phyloP scores from a whole-genome alignment of 2,888 invertebrate genomes.

The Ischnura elegans region DNA sequence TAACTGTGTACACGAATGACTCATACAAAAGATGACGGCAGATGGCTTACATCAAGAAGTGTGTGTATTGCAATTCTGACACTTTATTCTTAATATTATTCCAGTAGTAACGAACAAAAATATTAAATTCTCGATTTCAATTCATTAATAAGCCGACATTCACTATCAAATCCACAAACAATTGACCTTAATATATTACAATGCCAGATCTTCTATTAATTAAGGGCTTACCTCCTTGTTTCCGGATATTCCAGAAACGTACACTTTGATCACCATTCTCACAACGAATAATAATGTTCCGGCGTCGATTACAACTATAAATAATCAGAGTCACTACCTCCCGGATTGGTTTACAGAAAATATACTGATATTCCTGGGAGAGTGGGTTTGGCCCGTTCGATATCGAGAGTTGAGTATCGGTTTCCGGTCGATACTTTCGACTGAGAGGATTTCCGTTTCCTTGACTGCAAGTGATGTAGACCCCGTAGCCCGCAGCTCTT shows the following conservation, averaged over 20 bases:
- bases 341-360: constrained; percentile 64
- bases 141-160: neutral
- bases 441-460: constrained; percentile 40
- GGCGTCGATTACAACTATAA: constrained; percentile 44
- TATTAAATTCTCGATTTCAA: neutral
- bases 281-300: constrained; percentile 47
- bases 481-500: constrained; percentile 43
- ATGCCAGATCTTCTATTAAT: constrained; percentile 34
- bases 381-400: constrained; percentile 67
- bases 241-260: constrained; percentile 94
- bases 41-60: neutral
- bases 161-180: neutral
- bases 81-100: neutral
- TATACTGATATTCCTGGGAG: constrained; percentile 56
- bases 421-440: constrained; percentile 54
- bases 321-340: constrained; percentile 61
- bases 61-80: neutral
- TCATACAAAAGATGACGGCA: constrained; percentile 14
- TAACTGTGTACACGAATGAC: neutral
- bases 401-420: constrained; percentile 59
- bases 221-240: constrained; percentile 91
- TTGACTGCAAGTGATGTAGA: constrained; percentile 25
- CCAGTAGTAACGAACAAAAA: neutral
- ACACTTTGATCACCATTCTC: constrained; percentile 93
- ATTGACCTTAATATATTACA: neutral